Evolutionary conservation across 2,797 vertebrate genomes (phyloP).

Genomic region (Helicolenus hilgendorfi): DNA sequence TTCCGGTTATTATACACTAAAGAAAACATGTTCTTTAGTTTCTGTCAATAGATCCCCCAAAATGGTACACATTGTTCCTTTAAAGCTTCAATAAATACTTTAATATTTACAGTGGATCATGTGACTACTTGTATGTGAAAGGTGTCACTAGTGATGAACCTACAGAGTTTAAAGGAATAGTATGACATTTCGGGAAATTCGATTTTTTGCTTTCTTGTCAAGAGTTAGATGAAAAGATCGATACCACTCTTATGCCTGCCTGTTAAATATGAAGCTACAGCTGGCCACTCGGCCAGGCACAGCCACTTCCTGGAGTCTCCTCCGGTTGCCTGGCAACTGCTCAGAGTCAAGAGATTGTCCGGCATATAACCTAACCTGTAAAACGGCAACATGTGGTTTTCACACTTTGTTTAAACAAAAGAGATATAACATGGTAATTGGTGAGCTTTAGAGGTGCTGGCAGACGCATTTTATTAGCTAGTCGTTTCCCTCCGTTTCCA

Average conservation of each 20-base stretch:
- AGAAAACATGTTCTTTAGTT: too few species aligned
- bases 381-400: too few species aligned
- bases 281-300: not conserved
- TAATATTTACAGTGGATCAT: not conserved
- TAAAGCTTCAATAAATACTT: not conserved
- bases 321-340: too few species aligned
- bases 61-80: too few species aligned
- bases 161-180: not conserved
- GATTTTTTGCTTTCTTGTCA: too few species aligned
- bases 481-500: not conserved
- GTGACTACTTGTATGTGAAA: not conserved
- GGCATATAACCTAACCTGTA: not conserved
- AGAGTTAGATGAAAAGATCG: not conserved
- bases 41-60: too few species aligned
- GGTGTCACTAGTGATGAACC: not conserved
- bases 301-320: too few species aligned
- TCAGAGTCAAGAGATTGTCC: too few species aligned
- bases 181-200: not conserved
- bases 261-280: not conserved
- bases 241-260: not conserved
- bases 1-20: too few species aligned
- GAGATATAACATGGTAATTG: too few species aligned
- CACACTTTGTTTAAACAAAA: too few species aligned
- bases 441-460: not conserved
- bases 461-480: not conserved